Percentiles rank a stretch among this genome's conserved stretches.
Evolutionary conservation across 2,113 vertebrate genomes (phyloP).

Genomic region (Apodemus speciosus): DNA sequence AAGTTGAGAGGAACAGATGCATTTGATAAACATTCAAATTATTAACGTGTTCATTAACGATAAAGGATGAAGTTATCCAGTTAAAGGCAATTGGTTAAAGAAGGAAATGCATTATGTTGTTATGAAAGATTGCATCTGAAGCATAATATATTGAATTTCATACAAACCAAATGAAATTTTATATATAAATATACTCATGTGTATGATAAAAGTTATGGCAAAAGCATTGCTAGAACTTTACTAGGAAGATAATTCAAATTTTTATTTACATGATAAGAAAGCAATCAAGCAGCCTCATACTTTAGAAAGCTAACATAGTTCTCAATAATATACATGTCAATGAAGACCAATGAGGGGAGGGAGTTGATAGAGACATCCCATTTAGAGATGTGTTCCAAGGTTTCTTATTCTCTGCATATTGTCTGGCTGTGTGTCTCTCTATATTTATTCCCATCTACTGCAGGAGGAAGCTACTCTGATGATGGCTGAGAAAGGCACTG

Average conservation of each 20-base stretch:
- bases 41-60: no score
- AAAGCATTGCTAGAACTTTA: neutral
- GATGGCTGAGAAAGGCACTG: neutral
- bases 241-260: neutral
- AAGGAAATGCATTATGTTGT: neutral
- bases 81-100: neutral
- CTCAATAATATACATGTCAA: neutral
- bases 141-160: neutral
- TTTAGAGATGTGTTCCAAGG: neutral
- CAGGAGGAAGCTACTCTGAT: neutral
- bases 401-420: neutral
- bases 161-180: neutral
- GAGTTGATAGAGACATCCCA: neutral
- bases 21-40: slow-evolving; percentile 52
- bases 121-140: neutral
- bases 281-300: neutral
- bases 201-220: neutral
- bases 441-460: neutral
- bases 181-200: neutral
- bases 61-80: neutral
- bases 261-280: slow-evolving; percentile 18
- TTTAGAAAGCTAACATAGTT: slow-evolving; percentile 17
- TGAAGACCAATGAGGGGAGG: neutral
- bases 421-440: neutral
- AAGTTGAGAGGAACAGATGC: neutral